phyloP scores from a whole-genome alignment of 2,797 vertebrate genomes.

The Rousettus madagascariensis region DNA sequence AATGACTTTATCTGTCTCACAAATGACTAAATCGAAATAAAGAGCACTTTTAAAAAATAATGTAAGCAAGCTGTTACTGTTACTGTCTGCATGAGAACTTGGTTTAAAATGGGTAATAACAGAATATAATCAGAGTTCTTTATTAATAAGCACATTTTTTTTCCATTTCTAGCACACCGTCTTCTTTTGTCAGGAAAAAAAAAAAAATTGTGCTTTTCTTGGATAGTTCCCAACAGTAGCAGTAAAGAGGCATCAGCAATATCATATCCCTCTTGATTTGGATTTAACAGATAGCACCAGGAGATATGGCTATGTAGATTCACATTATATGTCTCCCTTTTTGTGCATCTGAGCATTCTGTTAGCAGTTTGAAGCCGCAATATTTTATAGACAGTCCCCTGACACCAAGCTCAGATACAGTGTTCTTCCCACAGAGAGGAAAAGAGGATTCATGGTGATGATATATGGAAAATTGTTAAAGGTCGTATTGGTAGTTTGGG shows the following conservation, averaged over 20 bases:
- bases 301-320: not conserved
- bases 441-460: not conserved
- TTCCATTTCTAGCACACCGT: not conserved
- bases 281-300: not conserved
- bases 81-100: not conserved
- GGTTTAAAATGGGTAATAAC: not conserved
- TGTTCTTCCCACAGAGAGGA: slow-evolving; percentile 3
- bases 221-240: slow-evolving; percentile 23
- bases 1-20: slow-evolving; percentile 18
- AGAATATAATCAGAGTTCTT: not conserved
- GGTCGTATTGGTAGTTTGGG: not conserved
- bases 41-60: not conserved
- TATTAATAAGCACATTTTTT: not conserved
- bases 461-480: slow-evolving; percentile 9
- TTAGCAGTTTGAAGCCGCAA: slow-evolving; percentile 33
- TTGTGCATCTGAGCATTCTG: not conserved
- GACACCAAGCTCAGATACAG: not conserved
- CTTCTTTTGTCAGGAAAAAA: slow-evolving; percentile 40
- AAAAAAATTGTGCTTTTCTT: not conserved
- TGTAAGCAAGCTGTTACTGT: not conserved
- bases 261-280: slow-evolving; percentile 49
- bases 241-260: slow-evolving; percentile 9
- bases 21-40: slow-evolving; percentile 46
- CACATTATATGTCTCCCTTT: not conserved
- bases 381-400: slow-evolving; percentile 48